These are phyloP conservation scores for Aramus guarauna DNA, from an alignment of 2,113 vertebrate species.

Conservation along the genomic window DNA sequence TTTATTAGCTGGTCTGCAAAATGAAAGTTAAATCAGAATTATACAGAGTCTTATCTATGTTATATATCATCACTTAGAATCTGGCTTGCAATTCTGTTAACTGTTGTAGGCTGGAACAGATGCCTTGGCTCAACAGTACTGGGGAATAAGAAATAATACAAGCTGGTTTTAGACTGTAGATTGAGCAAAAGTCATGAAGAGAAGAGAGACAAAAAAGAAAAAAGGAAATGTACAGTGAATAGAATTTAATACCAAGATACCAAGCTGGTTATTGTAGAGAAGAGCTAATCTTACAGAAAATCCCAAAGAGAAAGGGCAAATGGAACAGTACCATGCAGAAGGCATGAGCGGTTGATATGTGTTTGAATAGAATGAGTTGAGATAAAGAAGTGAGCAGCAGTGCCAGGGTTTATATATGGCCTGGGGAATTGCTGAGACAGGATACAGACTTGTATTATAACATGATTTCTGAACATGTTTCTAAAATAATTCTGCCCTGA, in stretches of 20 bases:
- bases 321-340: neutral
- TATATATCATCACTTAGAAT: neutral
- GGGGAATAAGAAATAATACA: constrained; percentile 13
- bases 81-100: neutral
- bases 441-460: neutral
- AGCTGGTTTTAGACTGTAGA: neutral
- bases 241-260: neutral
- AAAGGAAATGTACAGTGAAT: neutral
- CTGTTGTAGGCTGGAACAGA: constrained; percentile 38
- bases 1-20: neutral
- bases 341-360: neutral
- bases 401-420: neutral
- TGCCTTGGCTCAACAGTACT: constrained; percentile 23
- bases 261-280: neutral
- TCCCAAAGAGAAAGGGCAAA: neutral
- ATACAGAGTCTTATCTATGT: neutral
- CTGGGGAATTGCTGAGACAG: neutral
- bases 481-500: constrained; percentile 26
- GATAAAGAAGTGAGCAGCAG: neutral
- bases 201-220: neutral
- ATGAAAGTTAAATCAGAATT: neutral
- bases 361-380: neutral
- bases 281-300: neutral
- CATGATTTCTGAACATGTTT: neutral
- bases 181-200: neutral